Conservation (phyloP, 2,797 vertebrate genomes). For the Tokudaia tokunoshimensis region DNA sequence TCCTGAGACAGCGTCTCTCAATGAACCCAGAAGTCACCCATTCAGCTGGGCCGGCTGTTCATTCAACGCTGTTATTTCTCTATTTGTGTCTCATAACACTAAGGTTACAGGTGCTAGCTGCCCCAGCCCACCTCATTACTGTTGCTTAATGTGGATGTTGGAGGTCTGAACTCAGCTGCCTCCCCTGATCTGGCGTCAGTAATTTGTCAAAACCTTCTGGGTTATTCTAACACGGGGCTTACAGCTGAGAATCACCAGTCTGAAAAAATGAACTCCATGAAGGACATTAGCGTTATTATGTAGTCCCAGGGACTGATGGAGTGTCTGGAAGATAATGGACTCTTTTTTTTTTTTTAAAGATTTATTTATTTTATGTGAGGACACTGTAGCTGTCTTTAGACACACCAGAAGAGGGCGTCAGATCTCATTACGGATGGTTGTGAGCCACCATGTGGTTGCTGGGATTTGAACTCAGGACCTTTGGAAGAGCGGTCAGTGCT, state of each 20-base stretch:
- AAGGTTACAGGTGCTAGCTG: neutral
- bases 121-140: neutral
- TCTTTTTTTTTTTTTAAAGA: neutral
- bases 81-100: neutral
- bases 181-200: neutral
- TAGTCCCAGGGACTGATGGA: neutral
- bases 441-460: no score
- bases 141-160: neutral
- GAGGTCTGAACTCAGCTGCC: no score
- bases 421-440: no score
- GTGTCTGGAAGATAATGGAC: neutral
- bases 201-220: neutral
- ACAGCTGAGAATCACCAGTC: neutral
- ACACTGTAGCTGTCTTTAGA: no score
- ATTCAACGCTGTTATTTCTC: neutral
- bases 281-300: neutral
- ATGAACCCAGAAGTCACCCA: no score
- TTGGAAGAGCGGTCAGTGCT: no score
- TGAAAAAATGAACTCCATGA: constrained; percentile 34
- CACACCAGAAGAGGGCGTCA: no score
- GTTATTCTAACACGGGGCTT: neutral
- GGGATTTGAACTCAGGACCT: no score
- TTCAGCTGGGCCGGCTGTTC: neutral
- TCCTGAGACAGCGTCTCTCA: neutral
- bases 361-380: no score